Evolutionary conservation across 2,113 vertebrate species (phyloP).

Genomic region (Cyprinodon variegatus): DNA sequence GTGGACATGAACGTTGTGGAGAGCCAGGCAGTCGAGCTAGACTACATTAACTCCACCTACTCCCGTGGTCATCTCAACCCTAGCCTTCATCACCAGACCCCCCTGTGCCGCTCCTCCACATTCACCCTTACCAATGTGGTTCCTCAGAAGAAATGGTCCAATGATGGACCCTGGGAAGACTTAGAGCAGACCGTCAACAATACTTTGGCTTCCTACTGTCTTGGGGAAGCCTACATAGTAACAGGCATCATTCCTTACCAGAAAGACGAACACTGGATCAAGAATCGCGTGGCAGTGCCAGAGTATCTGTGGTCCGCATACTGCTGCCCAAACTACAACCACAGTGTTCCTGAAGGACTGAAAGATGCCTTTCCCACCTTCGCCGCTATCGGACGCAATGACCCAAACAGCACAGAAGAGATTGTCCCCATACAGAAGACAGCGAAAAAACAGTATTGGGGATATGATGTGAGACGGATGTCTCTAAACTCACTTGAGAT

Average conservation of each 20-base stretch:
- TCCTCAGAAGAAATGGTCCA: conserved; percentile 78
- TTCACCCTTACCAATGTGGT: conserved; percentile 86
- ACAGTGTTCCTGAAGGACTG: conserved; percentile 53
- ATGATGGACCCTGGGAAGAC: conserved; percentile 74
- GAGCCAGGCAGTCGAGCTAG: conserved; percentile 69
- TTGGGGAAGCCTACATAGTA: conserved; percentile 63
- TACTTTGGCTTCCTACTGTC: conserved; percentile 54
- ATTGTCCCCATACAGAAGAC: conserved; percentile 62
- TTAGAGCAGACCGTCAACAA: conserved; percentile 70
- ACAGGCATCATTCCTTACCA: conserved; percentile 74
- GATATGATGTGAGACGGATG: conserved; percentile 72
- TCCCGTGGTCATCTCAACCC: conserved; percentile 83
- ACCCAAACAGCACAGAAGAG: conserved; percentile 73
- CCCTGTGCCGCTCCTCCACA: conserved; percentile 61
- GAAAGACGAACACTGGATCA: conserved; percentile 62
- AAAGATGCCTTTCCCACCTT: conserved; percentile 58
- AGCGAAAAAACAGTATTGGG: conserved; percentile 25
- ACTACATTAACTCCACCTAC: conserved; percentile 74
- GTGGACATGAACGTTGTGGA: conserved; percentile 72
- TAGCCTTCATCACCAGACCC: conserved; percentile 71
- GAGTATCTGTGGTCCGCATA: conserved; percentile 79
- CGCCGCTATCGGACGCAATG: conserved; percentile 75
- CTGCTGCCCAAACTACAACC: conserved; percentile 71
- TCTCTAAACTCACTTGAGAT: conserved; percentile 61
- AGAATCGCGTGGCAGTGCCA: conserved; percentile 69